Conservation (phyloP, 2,888 invertebrate species). For the Ptilodon capucinus region DNA sequence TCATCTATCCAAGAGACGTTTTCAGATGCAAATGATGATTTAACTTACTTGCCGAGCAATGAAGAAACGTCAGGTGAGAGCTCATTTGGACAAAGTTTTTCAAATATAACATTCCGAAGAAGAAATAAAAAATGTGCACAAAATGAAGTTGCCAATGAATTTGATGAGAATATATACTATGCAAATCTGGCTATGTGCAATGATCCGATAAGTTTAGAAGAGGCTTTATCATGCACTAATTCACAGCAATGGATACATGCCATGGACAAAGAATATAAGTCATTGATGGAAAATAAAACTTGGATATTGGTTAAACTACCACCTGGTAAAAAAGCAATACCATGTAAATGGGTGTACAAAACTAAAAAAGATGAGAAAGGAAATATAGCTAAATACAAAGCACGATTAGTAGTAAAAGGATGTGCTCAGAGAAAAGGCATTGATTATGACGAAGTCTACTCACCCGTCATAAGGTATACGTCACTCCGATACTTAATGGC, state of each 20-base stretch:
- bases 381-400: constrained; percentile 4
- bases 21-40: too few relatives aligned
- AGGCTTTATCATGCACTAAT: background rate
- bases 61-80: too few relatives aligned
- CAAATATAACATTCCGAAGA: background rate
- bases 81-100: background rate
- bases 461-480: constrained; percentile 3
- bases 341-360: background rate
- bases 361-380: background rate
- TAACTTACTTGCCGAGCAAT: too few relatives aligned
- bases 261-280: background rate
- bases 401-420: constrained; percentile 12
- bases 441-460: too few relatives aligned
- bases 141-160: too few relatives aligned
- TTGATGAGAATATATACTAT: background rate
- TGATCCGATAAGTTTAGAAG: background rate
- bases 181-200: background rate
- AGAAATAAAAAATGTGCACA: too few relatives aligned
- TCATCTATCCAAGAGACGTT: too few relatives aligned
- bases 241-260: background rate
- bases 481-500: constrained; percentile 8
- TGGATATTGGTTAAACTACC: background rate
- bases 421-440: constrained; percentile 4
- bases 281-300: background rate
- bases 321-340: background rate